Base-by-base conservation (phyloP, 2,113 vertebrate genomes). In the Geococcyx californianus region DNA sequence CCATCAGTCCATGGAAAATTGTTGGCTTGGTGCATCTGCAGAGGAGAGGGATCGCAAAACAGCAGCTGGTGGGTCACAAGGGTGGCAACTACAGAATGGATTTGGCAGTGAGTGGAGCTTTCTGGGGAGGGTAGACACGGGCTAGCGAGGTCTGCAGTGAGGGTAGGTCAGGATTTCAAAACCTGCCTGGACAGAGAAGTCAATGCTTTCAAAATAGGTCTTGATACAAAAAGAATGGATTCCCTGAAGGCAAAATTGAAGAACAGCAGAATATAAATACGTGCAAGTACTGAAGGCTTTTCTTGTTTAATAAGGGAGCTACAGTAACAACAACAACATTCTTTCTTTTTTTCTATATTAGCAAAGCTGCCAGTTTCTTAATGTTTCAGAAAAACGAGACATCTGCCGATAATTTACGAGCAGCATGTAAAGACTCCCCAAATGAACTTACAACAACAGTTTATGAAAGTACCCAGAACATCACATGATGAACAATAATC, bases 391-490 rank as follows among this genome's bases (percentile, higher is more conserved):
- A 76, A 88, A 86, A 76, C 0, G 52, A 92, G 82, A 75, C 74
- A 92, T 92, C 91, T 96, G 93, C 47, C 6, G 2, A 75, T 80
- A 23, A 79, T 91, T 95, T 94, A 87, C 33, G 62, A 34, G 84
- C 10, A 34, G 84, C 10, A 26, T 12, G 8, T 44, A 75, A 72
- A 76, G 49, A 33, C 42, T 88, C 83, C 47, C 14, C 83, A 80
- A 25, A 62, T 42, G 56, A 89, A 82, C 4, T 15, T 18, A 13
- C 60, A 94, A 23, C 23, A 79, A 36, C 45, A 63, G 45, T 36
- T 84, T 45, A 63, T 67, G 49, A 3, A 85, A 75, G 51, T 17
- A 77, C 25, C 18, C 28, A 31, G 77, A 81, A 34, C 34, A 83
- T 58, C 40, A 42, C 34, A 13, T 4, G n/a, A 63, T 21, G 51